Base-by-base conservation (phyloP, 2,888 invertebrate species). In the Heliconius hortense region DNA sequence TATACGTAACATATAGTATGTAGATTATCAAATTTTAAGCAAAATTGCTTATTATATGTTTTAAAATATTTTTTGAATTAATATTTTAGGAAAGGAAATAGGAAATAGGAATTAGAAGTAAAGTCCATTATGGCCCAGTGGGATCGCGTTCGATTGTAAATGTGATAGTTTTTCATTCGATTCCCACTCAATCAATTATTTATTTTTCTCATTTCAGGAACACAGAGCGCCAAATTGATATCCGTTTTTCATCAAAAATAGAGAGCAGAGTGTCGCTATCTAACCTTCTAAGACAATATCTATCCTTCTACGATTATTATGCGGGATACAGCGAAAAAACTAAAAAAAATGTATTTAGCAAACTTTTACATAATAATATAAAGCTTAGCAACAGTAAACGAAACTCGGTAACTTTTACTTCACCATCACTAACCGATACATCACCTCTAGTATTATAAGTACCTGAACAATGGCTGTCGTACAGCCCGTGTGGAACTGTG, bases 1-100 rank as follows among this genome's bases (percentile, higher is more conserved):
- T 90, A 86, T 88, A 89, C 86, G 31, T 35, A 35, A 35, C 88
- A 56, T 59, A 66, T 64, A 13, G 4, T 35, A 56, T 5, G 24
- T 15, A 60, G 15, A 26, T 60, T 60, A 26, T 26, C 0, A 26
- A 13, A 15, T 15, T 60, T 5, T 60, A 26, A 60, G 56, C 11
- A 60, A 24, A 59, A 3, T 56, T 59, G 11, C 4, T 3, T 59
- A 11, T n/a, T 39, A 31, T 1, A 48, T 43, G 3, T 43, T 7
- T 24, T 62, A 35, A 35, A 4, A 21, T 31, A 31, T 64, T 64
- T 31, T 21, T 31, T 31, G 1, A 2, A 31, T 39, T 66, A n/a
- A n/a, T n/a, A n/a, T n/a, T n/a, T n/a, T n/a, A n/a, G n/a, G n/a
- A n/a, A n/a, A n/a, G n/a, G n/a, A n/a, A n/a, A n/a, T n/a, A n/a